Evolutionary conservation across 2,888 invertebrate genomes (phyloP).

Genomic region (Prosapia bicincta): DNA sequence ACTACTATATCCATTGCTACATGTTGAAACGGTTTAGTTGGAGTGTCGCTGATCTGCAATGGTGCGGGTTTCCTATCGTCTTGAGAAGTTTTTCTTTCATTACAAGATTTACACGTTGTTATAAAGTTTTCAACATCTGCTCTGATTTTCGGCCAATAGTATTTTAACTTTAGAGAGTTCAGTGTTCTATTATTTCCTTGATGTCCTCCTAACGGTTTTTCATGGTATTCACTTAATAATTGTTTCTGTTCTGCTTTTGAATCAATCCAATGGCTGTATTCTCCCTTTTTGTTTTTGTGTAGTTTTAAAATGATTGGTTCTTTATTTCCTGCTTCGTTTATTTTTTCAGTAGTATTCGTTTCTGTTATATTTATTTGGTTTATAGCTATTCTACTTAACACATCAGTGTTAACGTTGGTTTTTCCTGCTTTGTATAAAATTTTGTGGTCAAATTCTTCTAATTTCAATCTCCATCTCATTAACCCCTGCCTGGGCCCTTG

Average conservation of each 20-base stretch:
- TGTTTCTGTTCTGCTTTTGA: neutral
- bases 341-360: neutral
- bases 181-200: neutral
- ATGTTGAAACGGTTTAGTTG: constrained; percentile 37
- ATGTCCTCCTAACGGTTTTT: neutral
- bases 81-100: neutral
- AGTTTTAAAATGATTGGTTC: neutral
- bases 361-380: too few species aligned
- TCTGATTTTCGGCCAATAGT: constrained; percentile 4
- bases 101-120: neutral
- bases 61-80: neutral
- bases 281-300: neutral
- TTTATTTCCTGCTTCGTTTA: neutral
- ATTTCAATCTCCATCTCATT: constrained; percentile 4
- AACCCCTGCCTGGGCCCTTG: neutral
- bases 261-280: neutral
- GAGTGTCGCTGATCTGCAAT: neutral
- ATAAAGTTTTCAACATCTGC: neutral
- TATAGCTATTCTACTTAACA: constrained; percentile 5
- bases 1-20: constrained; percentile 43
- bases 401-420: constrained; percentile 10
- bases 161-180: neutral
- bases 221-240: neutral
- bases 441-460: constrained; percentile 5
- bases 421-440: neutral